Conservation (phyloP, 2,888 invertebrate genomes). For the Hyposoter dolosus region DNA sequence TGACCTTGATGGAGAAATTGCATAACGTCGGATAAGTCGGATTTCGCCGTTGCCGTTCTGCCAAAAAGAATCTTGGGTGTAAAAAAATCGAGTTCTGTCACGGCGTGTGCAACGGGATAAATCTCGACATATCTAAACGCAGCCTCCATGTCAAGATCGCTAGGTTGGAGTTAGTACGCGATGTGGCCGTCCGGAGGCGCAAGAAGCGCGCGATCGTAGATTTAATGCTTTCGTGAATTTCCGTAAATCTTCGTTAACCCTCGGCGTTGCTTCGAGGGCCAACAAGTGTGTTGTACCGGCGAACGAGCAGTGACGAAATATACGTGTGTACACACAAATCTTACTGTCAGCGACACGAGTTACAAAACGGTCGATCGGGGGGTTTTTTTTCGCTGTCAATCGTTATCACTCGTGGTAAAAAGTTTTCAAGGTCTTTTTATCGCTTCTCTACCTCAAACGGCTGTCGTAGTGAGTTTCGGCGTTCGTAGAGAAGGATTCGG, state of each 20-base stretch:
- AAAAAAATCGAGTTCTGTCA: constrained; percentile 18
- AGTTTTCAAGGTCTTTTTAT: constrained; percentile 11
- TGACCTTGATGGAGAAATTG: not conserved
- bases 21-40: not conserved
- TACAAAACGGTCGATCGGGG: not conserved
- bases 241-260: constrained; percentile 34
- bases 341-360: constrained; percentile 6
- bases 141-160: constrained; percentile 18
- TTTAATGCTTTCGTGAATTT: constrained; percentile 37
- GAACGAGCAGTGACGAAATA: not conserved
- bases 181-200: not conserved
- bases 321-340: not conserved
- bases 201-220: not conserved
- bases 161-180: constrained; percentile 49
- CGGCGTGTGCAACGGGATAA: not conserved
- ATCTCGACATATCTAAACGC: constrained; percentile 22
- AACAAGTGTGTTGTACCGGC: constrained; percentile 51
- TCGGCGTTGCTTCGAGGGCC: constrained; percentile 33
- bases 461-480: not conserved
- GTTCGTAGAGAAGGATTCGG: not conserved
- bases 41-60: not conserved
- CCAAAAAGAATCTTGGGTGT: not conserved
- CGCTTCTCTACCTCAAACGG: not conserved
- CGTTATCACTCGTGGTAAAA: not conserved
- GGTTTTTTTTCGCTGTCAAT: not conserved